These are phyloP conservation scores for Sparidentex hasta DNA, from an alignment of 2,797 vertebrate species.

Conservation along the genomic window DNA sequence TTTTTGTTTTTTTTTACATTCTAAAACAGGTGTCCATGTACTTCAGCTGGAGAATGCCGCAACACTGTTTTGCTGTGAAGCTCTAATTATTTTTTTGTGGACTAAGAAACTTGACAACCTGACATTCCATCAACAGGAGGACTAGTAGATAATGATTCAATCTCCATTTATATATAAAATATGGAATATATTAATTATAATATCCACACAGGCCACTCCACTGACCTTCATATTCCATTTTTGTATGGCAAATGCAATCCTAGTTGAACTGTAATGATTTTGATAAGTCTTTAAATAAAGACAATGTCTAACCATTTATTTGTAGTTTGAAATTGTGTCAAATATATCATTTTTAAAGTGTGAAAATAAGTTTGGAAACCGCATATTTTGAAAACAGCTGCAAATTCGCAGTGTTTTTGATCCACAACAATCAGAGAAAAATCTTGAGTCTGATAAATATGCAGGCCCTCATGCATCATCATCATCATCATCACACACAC, in stretches of 20 bases:
- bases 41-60: too few species aligned
- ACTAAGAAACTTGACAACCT: too few species aligned
- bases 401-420: background rate
- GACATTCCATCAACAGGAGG: too few species aligned
- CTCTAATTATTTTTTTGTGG: too few species aligned
- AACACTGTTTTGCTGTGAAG: too few species aligned
- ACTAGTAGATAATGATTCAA: too few species aligned
- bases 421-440: background rate
- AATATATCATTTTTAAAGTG: too few species aligned
- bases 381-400: background rate
- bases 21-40: too few species aligned
- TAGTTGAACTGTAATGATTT: background rate
- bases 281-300: background rate
- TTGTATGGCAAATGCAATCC: background rate
- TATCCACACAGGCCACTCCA: background rate
- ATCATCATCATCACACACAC: too few species aligned
- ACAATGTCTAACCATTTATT: background rate
- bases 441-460: constrained; percentile 22
- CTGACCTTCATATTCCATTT: background rate
- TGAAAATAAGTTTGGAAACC: background rate
- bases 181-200: background rate
- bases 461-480: background rate
- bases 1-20: too few species aligned
- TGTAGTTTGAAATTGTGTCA: background rate
- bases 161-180: too few species aligned